A percentile compares a stretch with the other conserved stretches of the same genome.
Evolutionary conservation across 2,797 vertebrate genomes (phyloP).

Genomic region (Astyanax mexicanus): DNA sequence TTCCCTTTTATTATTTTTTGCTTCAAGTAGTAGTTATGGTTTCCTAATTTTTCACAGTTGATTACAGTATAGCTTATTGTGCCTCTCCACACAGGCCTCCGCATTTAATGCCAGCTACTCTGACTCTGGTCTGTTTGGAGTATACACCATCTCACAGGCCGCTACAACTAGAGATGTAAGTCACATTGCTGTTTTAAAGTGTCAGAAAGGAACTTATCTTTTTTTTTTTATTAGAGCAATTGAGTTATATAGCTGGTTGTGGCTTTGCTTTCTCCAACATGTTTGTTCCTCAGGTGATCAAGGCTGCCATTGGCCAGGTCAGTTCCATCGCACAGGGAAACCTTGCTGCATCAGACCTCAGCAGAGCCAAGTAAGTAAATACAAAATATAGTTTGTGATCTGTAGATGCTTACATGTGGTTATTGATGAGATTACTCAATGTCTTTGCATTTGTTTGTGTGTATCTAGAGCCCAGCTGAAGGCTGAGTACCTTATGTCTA

Average conservation of each 20-base stretch:
- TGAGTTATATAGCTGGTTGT: not conserved
- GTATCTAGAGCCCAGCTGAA: slow-evolving; percentile 86
- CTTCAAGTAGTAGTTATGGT: not conserved
- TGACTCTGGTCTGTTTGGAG: slow-evolving; percentile 94
- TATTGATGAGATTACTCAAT: slow-evolving; percentile 52
- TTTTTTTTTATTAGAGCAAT: not conserved
- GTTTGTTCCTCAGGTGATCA: slow-evolving; percentile 84
- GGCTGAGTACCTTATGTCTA: slow-evolving; percentile 85
- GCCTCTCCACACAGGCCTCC: slow-evolving; percentile 82
- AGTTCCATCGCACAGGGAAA: slow-evolving; percentile 86
- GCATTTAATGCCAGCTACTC: slow-evolving; percentile 90
- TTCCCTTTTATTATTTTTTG: not conserved
- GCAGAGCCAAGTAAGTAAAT: slow-evolving; percentile 89
- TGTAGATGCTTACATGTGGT: too few species aligned
- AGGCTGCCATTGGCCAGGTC: slow-evolving; percentile 86
- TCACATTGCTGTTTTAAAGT: slow-evolving; percentile 35
- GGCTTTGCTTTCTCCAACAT: not conserved
- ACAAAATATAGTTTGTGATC: too few species aligned
- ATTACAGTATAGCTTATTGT: not conserved
- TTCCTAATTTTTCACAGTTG: not conserved
- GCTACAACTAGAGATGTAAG: slow-evolving; percentile 84
- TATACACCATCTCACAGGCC: slow-evolving; percentile 89
- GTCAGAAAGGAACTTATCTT: not conserved
- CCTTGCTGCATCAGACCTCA: slow-evolving; percentile 83
- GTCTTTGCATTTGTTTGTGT: slow-evolving; percentile 64